Percentiles rank a stretch among this genome's conserved stretches.
Evolutionary conservation across 2,797 vertebrate genomes (phyloP).

Genomic region (Harpagifer antarcticus): DNA sequence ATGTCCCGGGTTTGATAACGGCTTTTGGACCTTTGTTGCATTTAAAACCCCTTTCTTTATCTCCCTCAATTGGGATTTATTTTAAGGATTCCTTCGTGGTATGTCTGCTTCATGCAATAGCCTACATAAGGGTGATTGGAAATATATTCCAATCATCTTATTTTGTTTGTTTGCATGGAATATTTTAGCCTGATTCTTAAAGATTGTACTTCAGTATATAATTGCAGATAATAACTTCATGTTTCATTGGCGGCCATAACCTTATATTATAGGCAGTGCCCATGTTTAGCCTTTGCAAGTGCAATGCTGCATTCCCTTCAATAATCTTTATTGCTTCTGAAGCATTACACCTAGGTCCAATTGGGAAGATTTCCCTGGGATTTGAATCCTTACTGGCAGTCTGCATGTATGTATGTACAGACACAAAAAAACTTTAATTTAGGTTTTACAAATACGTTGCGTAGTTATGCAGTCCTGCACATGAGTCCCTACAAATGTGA

Average conservation of each 20-base stretch:
- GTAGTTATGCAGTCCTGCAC: slow-evolving; percentile 75
- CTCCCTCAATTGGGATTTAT: too few relatives aligned
- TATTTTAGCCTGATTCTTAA: not conserved
- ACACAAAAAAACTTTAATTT: slow-evolving; percentile 48
- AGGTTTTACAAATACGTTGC: slow-evolving; percentile 74
- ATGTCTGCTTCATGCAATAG: too few relatives aligned
- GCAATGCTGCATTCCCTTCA: slow-evolving; percentile 22
- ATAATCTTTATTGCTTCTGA: slow-evolving; percentile 45
- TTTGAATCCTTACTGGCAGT: slow-evolving; percentile 39
- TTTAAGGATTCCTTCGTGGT: too few relatives aligned
- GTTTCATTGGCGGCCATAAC: slow-evolving; percentile 1
- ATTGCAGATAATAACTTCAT: not conserved
- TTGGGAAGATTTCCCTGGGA: slow-evolving; percentile 54
- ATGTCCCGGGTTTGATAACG: too few relatives aligned
- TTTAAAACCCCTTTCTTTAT: too few relatives aligned
- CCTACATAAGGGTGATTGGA: not conserved
- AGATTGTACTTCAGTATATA: not conserved
- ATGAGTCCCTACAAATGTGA: slow-evolving; percentile 80
- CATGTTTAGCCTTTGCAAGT: slow-evolving; percentile 5
- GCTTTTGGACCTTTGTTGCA: too few relatives aligned
- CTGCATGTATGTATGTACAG: slow-evolving; percentile 35
- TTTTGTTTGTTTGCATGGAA: not conserved
- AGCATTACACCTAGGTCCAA: slow-evolving; percentile 54
- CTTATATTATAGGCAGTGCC: slow-evolving; percentile 20
- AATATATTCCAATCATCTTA: not conserved